These are phyloP conservation scores for Amphipoea oculea DNA, from an alignment of 2,888 invertebrate species.

Conservation along the genomic window DNA sequence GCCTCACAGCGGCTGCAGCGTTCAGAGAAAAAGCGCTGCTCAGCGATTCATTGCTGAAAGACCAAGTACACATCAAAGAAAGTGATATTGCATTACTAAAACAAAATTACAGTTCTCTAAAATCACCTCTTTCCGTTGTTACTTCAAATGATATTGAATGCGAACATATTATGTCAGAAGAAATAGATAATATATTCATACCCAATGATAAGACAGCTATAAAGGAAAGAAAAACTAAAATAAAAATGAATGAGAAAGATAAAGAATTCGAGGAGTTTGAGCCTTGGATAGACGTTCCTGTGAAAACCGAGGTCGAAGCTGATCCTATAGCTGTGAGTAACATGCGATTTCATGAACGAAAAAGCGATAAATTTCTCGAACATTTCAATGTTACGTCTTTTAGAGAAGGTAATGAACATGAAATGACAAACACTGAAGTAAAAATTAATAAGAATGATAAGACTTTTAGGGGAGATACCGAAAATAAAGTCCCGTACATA, in stretches of 20 bases:
- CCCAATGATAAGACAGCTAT: not conserved
- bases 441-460: not conserved
- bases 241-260: not conserved
- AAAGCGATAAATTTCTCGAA: not conserved
- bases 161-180: not conserved
- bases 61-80: not conserved
- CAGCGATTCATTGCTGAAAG: constrained; percentile 27
- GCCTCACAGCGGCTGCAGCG: constrained; percentile 25
- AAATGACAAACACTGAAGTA: not conserved
- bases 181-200: not conserved
- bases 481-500: no score
- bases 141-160: not conserved
- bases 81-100: not conserved
- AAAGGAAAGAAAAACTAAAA: not conserved
- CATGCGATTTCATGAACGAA: not conserved
- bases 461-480: not conserved
- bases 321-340: constrained; percentile 13
- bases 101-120: not conserved
- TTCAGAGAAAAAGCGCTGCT: constrained; percentile 40
- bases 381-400: not conserved
- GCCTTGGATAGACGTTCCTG: constrained; percentile 5
- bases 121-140: not conserved
- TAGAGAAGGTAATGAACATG: not conserved
- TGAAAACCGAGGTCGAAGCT: constrained; percentile 9
- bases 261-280: constrained; percentile 6